Percentiles rank a stretch among this genome's conserved stretches.
Evolutionary conservation across 2,888 invertebrate species (phyloP).

Genomic region (Falcaria lacertinaria): DNA sequence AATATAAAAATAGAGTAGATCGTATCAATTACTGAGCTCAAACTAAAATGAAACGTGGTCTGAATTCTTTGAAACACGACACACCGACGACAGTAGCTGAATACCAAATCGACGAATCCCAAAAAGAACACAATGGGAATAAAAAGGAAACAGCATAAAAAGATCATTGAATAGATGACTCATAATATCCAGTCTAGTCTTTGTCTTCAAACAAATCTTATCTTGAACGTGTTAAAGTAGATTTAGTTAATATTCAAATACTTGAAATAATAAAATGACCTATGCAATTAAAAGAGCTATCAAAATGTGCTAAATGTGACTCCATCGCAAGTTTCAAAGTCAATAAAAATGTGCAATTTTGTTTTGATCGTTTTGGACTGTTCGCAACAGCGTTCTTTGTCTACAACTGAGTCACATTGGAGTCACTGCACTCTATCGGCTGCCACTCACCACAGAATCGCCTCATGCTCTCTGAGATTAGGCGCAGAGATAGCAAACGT

Average conservation of each 20-base stretch:
- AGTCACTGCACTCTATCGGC: slow-evolving; percentile 26
- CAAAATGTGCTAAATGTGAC: neutral
- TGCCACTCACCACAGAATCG: slow-evolving; percentile 6
- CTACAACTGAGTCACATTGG: slow-evolving; percentile 23
- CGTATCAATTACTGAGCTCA: neutral
- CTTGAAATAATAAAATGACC: neutral
- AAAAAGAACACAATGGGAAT: slow-evolving; percentile 1
- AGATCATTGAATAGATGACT: slow-evolving; percentile 1
- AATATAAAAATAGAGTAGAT: too few relatives aligned
- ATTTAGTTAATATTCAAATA: neutral
- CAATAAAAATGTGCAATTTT: slow-evolving; percentile 1
- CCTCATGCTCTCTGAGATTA: slow-evolving; percentile 3
- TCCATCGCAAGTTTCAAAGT: neutral
- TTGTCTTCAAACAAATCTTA: neutral
- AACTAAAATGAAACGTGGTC: neutral
- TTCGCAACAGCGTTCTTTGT: slow-evolving; percentile 15
- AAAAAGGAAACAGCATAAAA: slow-evolving; percentile 2
- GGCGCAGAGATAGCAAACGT: neutral
- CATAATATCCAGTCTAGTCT: slow-evolving; percentile 1
- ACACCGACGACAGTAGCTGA: neutral
- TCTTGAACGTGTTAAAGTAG: neutral
- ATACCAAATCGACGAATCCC: neutral
- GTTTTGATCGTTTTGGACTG: slow-evolving; percentile 10
- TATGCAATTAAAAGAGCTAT: neutral
- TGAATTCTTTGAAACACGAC: neutral